Base-by-base conservation (phyloP, 2,888 invertebrate genomes). In the Mythimna albipuncta region DNA sequence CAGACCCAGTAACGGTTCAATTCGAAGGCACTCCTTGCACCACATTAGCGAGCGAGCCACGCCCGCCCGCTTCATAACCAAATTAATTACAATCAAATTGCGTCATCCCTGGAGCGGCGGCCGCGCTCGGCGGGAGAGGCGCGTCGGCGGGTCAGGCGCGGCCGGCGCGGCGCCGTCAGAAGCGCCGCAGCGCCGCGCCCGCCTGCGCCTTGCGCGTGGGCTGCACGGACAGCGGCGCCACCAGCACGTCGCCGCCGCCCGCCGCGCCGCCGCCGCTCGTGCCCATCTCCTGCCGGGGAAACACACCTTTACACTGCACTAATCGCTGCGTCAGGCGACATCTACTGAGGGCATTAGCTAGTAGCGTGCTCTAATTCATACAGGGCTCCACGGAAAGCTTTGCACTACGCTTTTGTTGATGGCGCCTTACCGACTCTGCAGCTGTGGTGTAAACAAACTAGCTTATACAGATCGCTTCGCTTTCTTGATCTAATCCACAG, bases 201-300 rank as follows among this genome's bases (percentile, higher is more conserved):
- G 98, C 50, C 50, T 5, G 5, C 19, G 84, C 50, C 50, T 52
- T 52, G 91, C 98, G 97, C 88, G 98, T 98, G 82, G 98, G 98
- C 94, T 98, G 98, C 91, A 98, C 98, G 75, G 98, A 98, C 95
- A 98, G 58, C 58, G 58, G 58, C 58, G 58, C 58, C 89, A 98
- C 97, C 90, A 98, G 94, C 91, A 97, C 96, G 84, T 97, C 97
- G 91, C 96, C 97, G 90, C 91, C 93, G 86, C 89, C 92, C 96
- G 96, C 89, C 94, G 96, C 86, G 72, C 92, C 93, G 84, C 95
- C 92, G 79, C 95, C 94, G 86, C 95, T 93, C 91, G 97, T 97
- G 90, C 98, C 98, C 95, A 98, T 97, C 93, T 98, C 98, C 98
- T 98, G 96, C 87, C 88, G 41, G 52, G 5, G 6, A 47, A 11